Base-by-base conservation (phyloP, 2,888 invertebrate species). In the Falcaria lacertinaria region DNA sequence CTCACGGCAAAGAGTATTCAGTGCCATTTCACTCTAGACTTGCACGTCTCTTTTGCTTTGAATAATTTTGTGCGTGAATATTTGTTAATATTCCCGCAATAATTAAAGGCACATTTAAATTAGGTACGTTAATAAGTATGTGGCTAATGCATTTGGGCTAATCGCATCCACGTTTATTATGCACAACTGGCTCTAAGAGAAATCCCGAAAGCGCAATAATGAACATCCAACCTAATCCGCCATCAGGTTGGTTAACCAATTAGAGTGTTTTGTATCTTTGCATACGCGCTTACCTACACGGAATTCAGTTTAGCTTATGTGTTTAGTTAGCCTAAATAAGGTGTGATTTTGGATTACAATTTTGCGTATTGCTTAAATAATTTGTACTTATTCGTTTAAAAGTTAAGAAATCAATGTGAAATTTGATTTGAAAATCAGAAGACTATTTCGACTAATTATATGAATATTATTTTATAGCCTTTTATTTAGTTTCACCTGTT, bases 201-300 rank as follows among this genome's bases (percentile, higher is more conserved):
- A 62, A 73, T 74, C 72, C 78, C 72, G 60, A 74, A 78, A 78
- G 77, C 74, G 71, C 75, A 76, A 74, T 76, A 79, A 82, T 76
- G 76, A 76, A 76, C 69, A 77, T 70, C 68, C 64, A 54, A 50
- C 61, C 49, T 80, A 83, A 84, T 76, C 78, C 75, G 50, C 62
- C 67, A 64, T 56, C 49, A 61, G 64, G 57, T 64, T 63, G 71
- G 75, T 76, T 77, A 76, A 76, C 80, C 80, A 80, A 82, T 84
- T 82, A 81, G 68, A 60, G 49, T 57, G 59, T 67, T 69, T 67
- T 59, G 57, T 53, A 52, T 56, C 50, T 60, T 45, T 56, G 55
- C 50, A 49, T 57, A 43, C 41, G 35, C 28, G 47, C 48, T 45
- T 54, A 43, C 28, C 35, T 40, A n/a, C 36, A 43, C 42, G 45